Evolutionary conservation across 2,797 vertebrate genomes (phyloP).

Genomic region (Phalloptychus januarius): DNA sequence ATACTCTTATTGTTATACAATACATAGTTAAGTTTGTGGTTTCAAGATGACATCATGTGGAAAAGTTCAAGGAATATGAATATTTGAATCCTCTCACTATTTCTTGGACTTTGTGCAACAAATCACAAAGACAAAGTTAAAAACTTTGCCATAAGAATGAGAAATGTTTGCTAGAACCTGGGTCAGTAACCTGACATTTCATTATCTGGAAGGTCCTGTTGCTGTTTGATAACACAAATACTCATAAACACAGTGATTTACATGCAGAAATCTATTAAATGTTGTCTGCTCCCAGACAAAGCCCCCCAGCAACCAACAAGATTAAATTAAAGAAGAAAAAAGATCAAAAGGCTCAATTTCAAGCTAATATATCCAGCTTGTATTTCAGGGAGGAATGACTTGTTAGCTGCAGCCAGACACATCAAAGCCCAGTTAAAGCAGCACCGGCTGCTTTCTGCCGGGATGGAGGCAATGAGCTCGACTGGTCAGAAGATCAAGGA

Average conservation of each 20-base stretch:
- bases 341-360: conserved; percentile 61
- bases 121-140: not conserved
- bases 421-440: conserved; percentile 56
- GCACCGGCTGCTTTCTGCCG: not conserved
- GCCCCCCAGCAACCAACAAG: conserved; percentile 29
- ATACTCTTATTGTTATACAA: too few species aligned
- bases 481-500: conserved; percentile 51
- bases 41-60: not conserved
- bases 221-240: conserved; percentile 25
- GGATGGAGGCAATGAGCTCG: conserved; percentile 26
- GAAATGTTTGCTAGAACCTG: not conserved
- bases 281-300: conserved; percentile 26
- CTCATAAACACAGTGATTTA: conserved; percentile 26
- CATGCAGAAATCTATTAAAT: conserved; percentile 27
- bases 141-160: not conserved
- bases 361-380: conserved; percentile 20
- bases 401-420: conserved; percentile 44
- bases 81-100: not conserved
- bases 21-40: not conserved
- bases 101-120: not conserved
- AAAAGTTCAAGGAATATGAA: not conserved
- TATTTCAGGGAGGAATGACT: conserved; percentile 42
- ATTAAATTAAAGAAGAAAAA: conserved; percentile 41
- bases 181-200: not conserved
- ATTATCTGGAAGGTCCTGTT: conserved; percentile 14